Conservation (phyloP, 2,113 vertebrate genomes). For the Nipponia nippon region DNA sequence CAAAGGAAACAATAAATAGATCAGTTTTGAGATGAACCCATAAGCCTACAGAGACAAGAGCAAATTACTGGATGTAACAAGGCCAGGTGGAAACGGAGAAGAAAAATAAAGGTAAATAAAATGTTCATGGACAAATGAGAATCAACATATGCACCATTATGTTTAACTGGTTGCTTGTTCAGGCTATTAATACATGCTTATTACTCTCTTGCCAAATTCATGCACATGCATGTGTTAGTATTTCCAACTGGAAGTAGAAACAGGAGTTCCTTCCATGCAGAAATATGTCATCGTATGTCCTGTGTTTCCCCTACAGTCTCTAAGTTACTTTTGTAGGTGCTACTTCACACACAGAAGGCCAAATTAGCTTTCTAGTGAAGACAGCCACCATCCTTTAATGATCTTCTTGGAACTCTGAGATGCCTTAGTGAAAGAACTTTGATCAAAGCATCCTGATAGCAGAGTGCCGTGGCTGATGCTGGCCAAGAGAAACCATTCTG, state of each 20-base stretch:
- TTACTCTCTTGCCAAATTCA: background rate
- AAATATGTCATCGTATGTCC: background rate
- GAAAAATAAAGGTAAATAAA: background rate
- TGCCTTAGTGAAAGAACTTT: background rate
- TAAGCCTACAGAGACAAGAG: background rate
- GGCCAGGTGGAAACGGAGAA: background rate
- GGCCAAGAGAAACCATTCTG: background rate
- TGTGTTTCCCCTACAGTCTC: background rate
- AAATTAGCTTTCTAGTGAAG: background rate
- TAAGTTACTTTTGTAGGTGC: background rate
- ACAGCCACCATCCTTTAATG: background rate
- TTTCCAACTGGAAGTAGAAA: background rate
- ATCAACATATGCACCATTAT: background rate
- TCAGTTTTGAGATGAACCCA: background rate
- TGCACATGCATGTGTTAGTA: background rate
- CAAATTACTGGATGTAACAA: background rate
- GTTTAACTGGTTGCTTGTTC: background rate
- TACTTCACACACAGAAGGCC: background rate
- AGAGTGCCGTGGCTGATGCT: background rate
- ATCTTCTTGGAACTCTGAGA: background rate
- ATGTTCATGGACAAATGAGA: background rate
- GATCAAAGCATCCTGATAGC: background rate
- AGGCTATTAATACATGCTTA: background rate
- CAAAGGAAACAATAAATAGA: background rate
- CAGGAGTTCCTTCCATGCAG: background rate